Base-by-base conservation (phyloP, 2,113 vertebrate genomes). In the Cacatua alba region DNA sequence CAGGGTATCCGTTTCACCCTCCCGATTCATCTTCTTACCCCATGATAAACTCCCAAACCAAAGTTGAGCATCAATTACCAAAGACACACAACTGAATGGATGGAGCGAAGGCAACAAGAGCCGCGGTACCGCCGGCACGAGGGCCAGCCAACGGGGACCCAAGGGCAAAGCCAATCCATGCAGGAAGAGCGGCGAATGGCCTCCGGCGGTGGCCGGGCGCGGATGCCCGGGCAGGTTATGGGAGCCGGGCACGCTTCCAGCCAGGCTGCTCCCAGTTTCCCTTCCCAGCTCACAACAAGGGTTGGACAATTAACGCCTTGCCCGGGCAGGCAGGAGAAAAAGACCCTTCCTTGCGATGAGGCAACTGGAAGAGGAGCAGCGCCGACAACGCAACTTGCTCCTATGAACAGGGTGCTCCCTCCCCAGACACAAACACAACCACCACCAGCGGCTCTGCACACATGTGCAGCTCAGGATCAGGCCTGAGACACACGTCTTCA, bases 1-100 rank as follows among this genome's bases (percentile, higher is more conserved):
- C 98, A 96, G 96, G 94, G 97, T 98, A 98, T 98, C 98, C 39
- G 28, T 98, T 98, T 98, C 97, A 95, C 93, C 92, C 95, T 97
- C 97, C 96, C 87, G 90, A 98, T 98, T 92, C 95, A 96, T 96
- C 96, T 90, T 91, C 97, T 89, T 96, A 94, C 74, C 85, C 83
- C 26, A 44, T 55, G 95, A 96, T 82, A 97, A 97, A 97, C 95
- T 92, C 96, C 71, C 93, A 96, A 97, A 95, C 96, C 94, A 95
- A 96, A 96, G 94, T 44, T 41, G 82, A 97, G 82, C 94, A 82
- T 96, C 97, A 93, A 67, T 95, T 94, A 95, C 65, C 75, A 29
- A 18, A 41, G 62, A 68, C 7, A 8, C 52, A 79, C 93, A 67
- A 59, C 15, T 0, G 1, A 37, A 46, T 1, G 46, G 74, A 70